Evolutionary conservation across 2,797 vertebrate species (phyloP), one percentile per base, ranked within the genome.

Genomic region (Synaphobranchus kaupii): DNA sequence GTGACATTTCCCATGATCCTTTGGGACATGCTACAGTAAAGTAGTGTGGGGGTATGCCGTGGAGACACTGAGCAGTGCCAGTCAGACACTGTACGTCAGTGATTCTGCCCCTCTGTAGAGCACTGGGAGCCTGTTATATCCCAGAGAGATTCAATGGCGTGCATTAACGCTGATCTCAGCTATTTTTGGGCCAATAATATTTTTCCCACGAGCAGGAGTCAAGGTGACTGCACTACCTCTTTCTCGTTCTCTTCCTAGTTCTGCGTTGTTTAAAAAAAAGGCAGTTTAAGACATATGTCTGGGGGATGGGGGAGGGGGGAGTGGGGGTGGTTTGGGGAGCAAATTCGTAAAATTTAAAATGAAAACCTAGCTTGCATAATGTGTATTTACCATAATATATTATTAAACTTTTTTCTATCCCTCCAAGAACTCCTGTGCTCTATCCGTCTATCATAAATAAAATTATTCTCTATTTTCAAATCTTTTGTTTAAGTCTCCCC

Each of bases 371-470:
- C 94, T 96, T 97, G 97, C 96, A 96, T 95, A 97, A 97, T 97
- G 97, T 97, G 97, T 97, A 97, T 96, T 66, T 50, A 94, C 96
- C 94, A 96, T 96, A 95, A 98, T 96, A 96, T 97, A 97, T 97
- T 98, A 98, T 96, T 87, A 71, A 96, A 95, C 94, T 93, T 85
- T 86, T 87, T 86, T 39, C 82, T 87, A 86, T 13, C 28, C 85
- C 86, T 90, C 84, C 90, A 90, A 95, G 95, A 96, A 94, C 95
- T 95, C 95, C 95, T 96, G 97, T 96, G 96, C 97, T 97, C 97
- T 97, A 96, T 95, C 96, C 92, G 96, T 95, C 94, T 97, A 96
- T 95, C 96, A 98, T 97, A 98, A 98, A 98, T 98, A 98, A 94
- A 76, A 95, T 92, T 96, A 94, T 95, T 94, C 93, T 93, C 94